Conservation (phyloP, 2,797 vertebrate genomes). For the Sparidentex hasta region DNA sequence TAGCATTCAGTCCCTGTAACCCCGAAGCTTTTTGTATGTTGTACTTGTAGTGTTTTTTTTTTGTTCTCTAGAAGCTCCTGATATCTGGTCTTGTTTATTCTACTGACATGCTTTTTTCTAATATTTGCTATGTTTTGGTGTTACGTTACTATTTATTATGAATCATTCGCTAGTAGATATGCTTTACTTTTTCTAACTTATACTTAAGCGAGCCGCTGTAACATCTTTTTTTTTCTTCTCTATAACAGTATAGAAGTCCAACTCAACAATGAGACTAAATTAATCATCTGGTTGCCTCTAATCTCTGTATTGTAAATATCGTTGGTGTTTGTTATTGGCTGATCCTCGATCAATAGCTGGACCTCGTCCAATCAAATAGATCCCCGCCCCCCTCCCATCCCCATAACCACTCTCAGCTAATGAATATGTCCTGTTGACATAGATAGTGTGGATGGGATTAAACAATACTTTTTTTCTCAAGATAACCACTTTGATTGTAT, state of each 20-base stretch:
- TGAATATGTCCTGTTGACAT: slow-evolving; percentile 47
- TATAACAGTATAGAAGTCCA: slow-evolving; percentile 65
- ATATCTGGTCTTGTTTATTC: slow-evolving; percentile 66
- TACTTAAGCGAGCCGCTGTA: slow-evolving; percentile 58
- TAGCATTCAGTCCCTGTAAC: slow-evolving; percentile 61
- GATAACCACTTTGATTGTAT: slow-evolving; percentile 76
- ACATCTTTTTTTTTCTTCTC: slow-evolving; percentile 79
- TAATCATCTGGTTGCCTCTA: slow-evolving; percentile 75
- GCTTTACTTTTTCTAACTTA: slow-evolving; percentile 72
- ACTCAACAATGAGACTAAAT: slow-evolving; percentile 61
- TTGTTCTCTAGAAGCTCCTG: slow-evolving; percentile 60
- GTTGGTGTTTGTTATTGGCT: slow-evolving; percentile 79
- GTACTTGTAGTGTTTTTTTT: slow-evolving; percentile 67
- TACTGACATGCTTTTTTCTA: slow-evolving; percentile 78
- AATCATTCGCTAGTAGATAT: slow-evolving; percentile 77
- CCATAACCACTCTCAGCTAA: slow-evolving; percentile 55
- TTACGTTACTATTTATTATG: slow-evolving; percentile 83
- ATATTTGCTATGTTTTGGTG: slow-evolving; percentile 77
- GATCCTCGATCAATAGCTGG: slow-evolving; percentile 75
- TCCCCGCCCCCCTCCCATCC: not conserved
- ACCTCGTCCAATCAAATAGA: slow-evolving; percentile 69
- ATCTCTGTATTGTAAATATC: slow-evolving; percentile 82
- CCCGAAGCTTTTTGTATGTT: slow-evolving; percentile 68
- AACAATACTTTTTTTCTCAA: slow-evolving; percentile 49
- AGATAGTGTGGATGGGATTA: slow-evolving; percentile 56